These are phyloP conservation scores for Polydesmus complanatus DNA, from an alignment of 2,888 invertebrate genomes.

Conservation along the genomic window DNA sequence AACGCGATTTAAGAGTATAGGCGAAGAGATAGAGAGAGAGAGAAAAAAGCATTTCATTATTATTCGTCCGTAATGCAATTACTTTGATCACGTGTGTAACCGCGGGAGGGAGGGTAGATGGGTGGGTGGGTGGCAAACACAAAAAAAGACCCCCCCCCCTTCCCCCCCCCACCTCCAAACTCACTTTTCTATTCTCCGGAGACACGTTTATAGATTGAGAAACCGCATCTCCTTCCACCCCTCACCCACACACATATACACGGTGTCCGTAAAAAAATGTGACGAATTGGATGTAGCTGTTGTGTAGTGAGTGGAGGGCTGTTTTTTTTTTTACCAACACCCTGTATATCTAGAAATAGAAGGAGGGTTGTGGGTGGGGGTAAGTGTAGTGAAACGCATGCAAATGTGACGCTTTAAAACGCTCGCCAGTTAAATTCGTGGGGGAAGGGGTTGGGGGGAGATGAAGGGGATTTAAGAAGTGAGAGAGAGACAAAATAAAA, in stretches of 20 bases:
- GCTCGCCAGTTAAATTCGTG: neutral
- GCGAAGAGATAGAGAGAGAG: neutral
- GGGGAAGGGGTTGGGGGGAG: no score
- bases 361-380: no score
- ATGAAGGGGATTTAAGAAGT: neutral
- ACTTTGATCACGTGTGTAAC: neutral
- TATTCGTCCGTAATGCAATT: neutral
- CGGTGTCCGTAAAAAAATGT: no score
- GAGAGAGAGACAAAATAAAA: neutral
- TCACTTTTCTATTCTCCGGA: neutral
- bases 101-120: neutral
- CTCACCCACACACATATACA: neutral
- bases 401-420: neutral
- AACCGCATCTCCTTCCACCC: neutral
- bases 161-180: neutral
- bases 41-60: neutral
- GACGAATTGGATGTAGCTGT: no score
- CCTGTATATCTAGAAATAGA: no score
- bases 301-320: no score
- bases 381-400: neutral
- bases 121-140: neutral
- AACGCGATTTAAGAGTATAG: no score
- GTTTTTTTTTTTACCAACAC: no score
- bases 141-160: neutral
- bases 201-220: neutral